Base-by-base conservation (phyloP, 1,140 invertebrate genomes). In the Zelostemma sp. region DNA sequence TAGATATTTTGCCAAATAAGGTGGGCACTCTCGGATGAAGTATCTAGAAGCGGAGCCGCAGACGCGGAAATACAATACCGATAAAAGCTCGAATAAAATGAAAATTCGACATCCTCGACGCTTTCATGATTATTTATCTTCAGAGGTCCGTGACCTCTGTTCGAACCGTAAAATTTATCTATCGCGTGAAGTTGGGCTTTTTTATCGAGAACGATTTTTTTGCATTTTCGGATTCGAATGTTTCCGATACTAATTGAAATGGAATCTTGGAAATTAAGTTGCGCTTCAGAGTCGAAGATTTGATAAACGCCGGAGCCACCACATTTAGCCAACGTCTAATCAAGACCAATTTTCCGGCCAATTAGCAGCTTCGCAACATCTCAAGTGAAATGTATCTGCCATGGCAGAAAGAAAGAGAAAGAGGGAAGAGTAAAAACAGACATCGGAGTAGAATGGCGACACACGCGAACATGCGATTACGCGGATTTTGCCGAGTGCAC, bases 281-380 rank as follows among this genome's bases (percentile, higher is more conserved):
- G n/a, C n/a, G n/a, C n/a, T n/a, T n/a, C n/a, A n/a, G n/a, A n/a
- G n/a, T n/a, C n/a, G n/a, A n/a, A n/a, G n/a, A n/a, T n/a, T n/a
- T n/a, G n/a, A n/a, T n/a, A n/a, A 47, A 46, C 54, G 43, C 28
- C 21, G 11, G 35, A 16, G 35, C 28, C 47, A 56, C 21, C n/a
- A n/a, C n/a, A n/a, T n/a, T n/a, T n/a, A n/a, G 25, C 46, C 45
- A 25, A 57, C 28, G n/a, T 51, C 50, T 72, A 61, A 77, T 68
- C 58, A 55, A 50, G 62, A 45, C 58, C 73, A 76, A 76, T 78
- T 53, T 49, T 54, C 63, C 31, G 61, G 46, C 55, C 67, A 73
- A 64, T 25, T 25, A 25, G 8, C 8, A 8, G 8, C 3, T 25
- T 25, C 21, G 21, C 21, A 8, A 8, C 21, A 25, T 4, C 21